Percentiles rank a stretch among this genome's conserved stretches.
Conservation (phyloP, 2,888 invertebrate genomes). For the Icerya purchasi region DNA sequence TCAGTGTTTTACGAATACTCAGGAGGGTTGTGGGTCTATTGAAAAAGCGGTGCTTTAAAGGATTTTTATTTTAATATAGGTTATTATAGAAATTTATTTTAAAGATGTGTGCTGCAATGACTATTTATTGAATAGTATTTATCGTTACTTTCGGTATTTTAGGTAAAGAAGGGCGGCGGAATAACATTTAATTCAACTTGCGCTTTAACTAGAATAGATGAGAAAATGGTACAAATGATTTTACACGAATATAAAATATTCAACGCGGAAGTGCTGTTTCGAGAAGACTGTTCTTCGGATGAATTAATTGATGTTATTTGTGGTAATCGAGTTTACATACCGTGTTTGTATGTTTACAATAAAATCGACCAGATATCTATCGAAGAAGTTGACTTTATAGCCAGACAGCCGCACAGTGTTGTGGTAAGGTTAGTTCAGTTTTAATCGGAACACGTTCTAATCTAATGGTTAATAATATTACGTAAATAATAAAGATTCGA, state of each 20-base stretch:
- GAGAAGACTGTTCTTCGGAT: constrained; percentile 87
- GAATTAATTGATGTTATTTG: constrained; percentile 96
- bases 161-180: constrained; percentile 88
- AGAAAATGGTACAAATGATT: constrained; percentile 94
- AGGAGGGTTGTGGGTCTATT: too few relatives aligned
- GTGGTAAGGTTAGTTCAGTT: constrained; percentile 55
- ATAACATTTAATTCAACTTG: constrained; percentile 92
- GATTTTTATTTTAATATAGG: too few relatives aligned
- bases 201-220: constrained; percentile 74
- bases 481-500: too few relatives aligned
- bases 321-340: constrained; percentile 84
- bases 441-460: too few relatives aligned
- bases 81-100: too few relatives aligned
- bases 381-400: constrained; percentile 90
- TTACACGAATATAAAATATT: constrained; percentile 96
- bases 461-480: not conserved
- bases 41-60: too few relatives aligned
- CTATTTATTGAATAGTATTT: too few relatives aligned
- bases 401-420: constrained; percentile 63
- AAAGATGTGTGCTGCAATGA: too few relatives aligned
- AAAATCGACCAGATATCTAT: constrained; percentile 99
- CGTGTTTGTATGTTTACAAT: constrained; percentile 96
- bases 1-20: too few relatives aligned
- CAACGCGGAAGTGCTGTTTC: constrained; percentile 75
- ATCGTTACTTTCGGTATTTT: too few relatives aligned